These are phyloP conservation scores for Paramormyrops hopkinsi DNA, from an alignment of 2,797 vertebrate genomes.

Conservation along the genomic window DNA sequence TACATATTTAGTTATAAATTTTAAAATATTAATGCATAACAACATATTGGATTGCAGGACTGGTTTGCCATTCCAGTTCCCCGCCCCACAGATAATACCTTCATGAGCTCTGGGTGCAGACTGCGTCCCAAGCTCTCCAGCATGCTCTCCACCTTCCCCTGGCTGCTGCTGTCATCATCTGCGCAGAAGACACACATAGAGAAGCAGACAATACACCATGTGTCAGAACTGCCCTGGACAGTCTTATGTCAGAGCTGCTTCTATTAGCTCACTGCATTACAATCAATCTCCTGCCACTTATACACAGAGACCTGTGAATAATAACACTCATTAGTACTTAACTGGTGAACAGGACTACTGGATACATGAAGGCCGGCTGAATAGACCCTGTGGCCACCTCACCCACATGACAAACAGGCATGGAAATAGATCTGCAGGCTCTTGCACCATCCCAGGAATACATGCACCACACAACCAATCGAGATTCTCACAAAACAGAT, in stretches of 20 bases:
- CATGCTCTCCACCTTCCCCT: constrained; percentile 83
- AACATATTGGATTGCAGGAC: not conserved
- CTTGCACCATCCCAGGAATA: not conserved
- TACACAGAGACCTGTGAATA: not conserved
- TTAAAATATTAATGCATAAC: not conserved
- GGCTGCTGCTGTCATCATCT: constrained; percentile 83
- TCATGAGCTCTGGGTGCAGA: constrained; percentile 88
- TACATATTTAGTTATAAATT: not conserved
- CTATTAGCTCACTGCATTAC: not conserved
- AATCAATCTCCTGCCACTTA: not conserved
- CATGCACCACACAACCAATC: not conserved
- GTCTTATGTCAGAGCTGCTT: not conserved
- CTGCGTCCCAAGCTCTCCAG: constrained; percentile 84
- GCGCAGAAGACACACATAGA: constrained; percentile 12
- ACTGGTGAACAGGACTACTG: not conserved
- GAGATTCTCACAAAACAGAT: not conserved
- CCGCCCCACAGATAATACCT: constrained; percentile 61
- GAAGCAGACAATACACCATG: not conserved
- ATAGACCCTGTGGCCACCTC: not conserved
- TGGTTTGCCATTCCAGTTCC: not conserved
- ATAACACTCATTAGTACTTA: not conserved
- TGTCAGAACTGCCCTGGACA: not conserved
- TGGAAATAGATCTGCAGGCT: not conserved
- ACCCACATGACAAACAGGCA: not conserved
- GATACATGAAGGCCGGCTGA: not conserved